Evolutionary conservation across 2,888 invertebrate species (phyloP).

Genomic region (Rosalia funebris): DNA sequence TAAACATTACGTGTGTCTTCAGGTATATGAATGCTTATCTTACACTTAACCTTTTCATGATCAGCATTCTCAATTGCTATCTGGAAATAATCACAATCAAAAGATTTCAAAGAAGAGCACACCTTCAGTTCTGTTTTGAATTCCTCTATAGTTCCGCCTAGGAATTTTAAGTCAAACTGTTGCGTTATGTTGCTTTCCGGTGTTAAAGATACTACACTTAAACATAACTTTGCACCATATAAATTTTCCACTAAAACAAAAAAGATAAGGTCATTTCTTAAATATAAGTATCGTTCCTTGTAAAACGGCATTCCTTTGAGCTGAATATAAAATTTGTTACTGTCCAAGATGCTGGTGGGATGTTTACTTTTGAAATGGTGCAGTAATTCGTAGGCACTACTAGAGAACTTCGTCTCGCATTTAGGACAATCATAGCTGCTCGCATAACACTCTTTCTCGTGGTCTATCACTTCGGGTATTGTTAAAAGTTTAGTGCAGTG

Average conservation of each 20-base stretch:
- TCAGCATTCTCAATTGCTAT: neutral
- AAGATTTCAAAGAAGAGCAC: neutral
- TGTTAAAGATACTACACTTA: conserved; percentile 3
- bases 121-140: neutral
- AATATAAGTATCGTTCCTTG: conserved; percentile 1
- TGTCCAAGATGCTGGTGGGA: neutral
- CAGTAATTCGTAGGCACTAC: conserved; percentile 8
- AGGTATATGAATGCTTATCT: neutral
- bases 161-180: neutral
- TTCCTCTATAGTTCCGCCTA: neutral
- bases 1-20: neutral
- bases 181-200: neutral
- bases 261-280: conserved; percentile 1
- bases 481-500: conserved; percentile 27
- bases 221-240: neutral
- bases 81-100: neutral
- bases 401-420: conserved; percentile 1
- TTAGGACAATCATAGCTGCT: conserved; percentile 23
- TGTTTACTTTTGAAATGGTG: conserved; percentile 11
- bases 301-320: neutral
- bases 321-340: neutral
- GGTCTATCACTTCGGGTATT: conserved; percentile 22
- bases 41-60: neutral
- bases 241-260: conserved; percentile 2
- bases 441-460: conserved; percentile 23